These are phyloP conservation scores for Cryptotermes secundus DNA, from an alignment of 1,140 invertebrate genomes.

Conservation along the genomic window DNA sequence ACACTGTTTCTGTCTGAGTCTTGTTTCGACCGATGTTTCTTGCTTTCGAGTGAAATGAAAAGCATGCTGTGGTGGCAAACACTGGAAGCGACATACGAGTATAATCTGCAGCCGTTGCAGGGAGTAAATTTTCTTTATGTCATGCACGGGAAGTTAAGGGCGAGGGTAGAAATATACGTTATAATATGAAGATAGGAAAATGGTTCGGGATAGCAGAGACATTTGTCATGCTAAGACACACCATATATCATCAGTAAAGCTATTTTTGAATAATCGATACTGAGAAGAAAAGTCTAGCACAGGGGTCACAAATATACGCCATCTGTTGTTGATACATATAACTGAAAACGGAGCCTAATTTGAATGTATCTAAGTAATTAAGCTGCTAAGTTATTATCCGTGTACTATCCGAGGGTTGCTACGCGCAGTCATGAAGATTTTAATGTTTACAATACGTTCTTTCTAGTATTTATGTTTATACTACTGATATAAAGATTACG, in stretches of 20 bases:
- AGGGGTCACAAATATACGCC: not conserved
- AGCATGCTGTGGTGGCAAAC: not conserved
- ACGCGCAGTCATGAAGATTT: too few species aligned
- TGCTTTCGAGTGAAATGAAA: not conserved
- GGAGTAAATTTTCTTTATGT: slow-evolving; percentile 8
- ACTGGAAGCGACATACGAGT: not conserved
- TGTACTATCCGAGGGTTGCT: too few species aligned
- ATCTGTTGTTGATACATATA: not conserved
- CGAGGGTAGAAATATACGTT: not conserved
- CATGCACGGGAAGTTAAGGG: not conserved
- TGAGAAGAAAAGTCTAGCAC: not conserved
- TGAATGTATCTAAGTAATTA: too few species aligned
- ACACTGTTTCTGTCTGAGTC: too few species aligned
- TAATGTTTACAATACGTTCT: too few species aligned
- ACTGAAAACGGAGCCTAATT: too few species aligned
- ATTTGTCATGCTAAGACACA: not conserved
- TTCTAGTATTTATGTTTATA: too few species aligned
- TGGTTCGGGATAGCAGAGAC: not conserved
- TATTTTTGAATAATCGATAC: not conserved
- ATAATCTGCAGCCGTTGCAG: not conserved
- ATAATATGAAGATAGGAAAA: slow-evolving; percentile 10
- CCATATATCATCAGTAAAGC: not conserved
- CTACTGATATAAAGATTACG: too few species aligned
- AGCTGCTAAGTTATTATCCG: too few species aligned
- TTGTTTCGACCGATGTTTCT: not conserved